phyloP scores from a whole-genome alignment of 1,140 invertebrate species.

The Pseudachorutes palmiensis region DNA sequence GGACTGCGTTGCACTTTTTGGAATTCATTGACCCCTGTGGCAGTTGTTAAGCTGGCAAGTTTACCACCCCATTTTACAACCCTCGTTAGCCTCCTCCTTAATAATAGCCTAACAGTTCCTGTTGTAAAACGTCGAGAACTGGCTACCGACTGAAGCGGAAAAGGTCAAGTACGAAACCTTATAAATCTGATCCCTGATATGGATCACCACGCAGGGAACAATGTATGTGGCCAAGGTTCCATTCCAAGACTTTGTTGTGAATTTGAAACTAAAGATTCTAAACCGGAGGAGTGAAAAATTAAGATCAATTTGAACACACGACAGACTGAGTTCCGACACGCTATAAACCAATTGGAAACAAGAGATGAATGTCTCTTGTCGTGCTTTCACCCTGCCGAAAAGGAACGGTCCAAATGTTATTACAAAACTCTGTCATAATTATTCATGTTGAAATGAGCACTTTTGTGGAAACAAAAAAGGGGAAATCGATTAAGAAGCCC shows the following conservation, averaged over 20 bases:
- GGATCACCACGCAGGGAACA: not conserved
- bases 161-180: not conserved
- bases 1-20: conserved; percentile 1
- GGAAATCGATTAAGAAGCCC: no score
- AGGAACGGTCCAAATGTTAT: no score
- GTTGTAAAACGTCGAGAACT: no score
- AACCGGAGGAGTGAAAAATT: conserved; percentile 3
- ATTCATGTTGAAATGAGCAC: no score
- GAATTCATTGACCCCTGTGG: not conserved
- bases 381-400: not conserved
- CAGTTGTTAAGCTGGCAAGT: not conserved
- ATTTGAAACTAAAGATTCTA: no score
- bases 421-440: no score
- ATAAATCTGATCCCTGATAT: not conserved
- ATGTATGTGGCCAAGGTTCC: no score
- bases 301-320: not conserved
- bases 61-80: not conserved
- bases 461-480: no score
- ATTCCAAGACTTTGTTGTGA: no score
- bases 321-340: not conserved
- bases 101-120: no score
- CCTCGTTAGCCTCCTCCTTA: no score
- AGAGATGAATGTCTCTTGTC: not conserved
- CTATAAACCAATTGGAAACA: not conserved
- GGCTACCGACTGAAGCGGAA: no score